Conservation (phyloP, 2,888 invertebrate species). For the Pogonocherus hispidulus region DNA sequence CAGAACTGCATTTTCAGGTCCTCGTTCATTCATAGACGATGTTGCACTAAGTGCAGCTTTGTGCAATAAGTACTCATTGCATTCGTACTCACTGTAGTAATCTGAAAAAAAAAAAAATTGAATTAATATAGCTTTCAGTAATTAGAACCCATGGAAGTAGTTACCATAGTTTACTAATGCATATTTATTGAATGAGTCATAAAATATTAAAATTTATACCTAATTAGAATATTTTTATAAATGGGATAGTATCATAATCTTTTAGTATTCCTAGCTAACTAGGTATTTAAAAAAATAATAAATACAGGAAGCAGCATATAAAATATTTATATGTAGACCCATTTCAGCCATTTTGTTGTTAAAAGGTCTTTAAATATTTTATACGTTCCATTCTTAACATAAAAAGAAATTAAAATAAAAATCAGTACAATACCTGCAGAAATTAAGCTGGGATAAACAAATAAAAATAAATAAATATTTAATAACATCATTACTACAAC, state of each 20-base stretch:
- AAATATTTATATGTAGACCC: too few species aligned
- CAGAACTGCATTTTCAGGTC: constrained; percentile 87
- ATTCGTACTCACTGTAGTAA: constrained; percentile 79
- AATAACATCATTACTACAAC: constrained; percentile 42
- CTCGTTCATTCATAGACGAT: constrained; percentile 84
- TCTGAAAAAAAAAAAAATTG: constrained; percentile 53
- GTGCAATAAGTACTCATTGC: constrained; percentile 84
- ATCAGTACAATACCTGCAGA: constrained; percentile 34
- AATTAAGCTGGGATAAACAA: constrained; percentile 39
- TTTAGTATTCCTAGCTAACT: too few species aligned
- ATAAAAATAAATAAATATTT: constrained; percentile 46
- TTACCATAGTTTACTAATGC: background rate
- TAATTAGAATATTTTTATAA: too few species aligned
- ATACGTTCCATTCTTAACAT: background rate
- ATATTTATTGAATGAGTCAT: background rate
- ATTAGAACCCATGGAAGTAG: background rate
- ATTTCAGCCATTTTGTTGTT: background rate
- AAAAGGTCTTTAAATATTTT: constrained; percentile 9
- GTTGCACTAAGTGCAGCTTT: constrained; percentile 83
- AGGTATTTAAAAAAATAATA: too few species aligned
- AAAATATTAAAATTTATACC: background rate
- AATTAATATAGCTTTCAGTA: constrained; percentile 3
- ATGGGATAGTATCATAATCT: too few species aligned
- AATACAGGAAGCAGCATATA: too few species aligned
- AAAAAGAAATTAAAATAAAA: constrained; percentile 14